Percentiles rank a stretch among this genome's conserved stretches.
phyloP scores from a whole-genome alignment of 2,797 vertebrate species.

The Okamejei kenojei region DNA sequence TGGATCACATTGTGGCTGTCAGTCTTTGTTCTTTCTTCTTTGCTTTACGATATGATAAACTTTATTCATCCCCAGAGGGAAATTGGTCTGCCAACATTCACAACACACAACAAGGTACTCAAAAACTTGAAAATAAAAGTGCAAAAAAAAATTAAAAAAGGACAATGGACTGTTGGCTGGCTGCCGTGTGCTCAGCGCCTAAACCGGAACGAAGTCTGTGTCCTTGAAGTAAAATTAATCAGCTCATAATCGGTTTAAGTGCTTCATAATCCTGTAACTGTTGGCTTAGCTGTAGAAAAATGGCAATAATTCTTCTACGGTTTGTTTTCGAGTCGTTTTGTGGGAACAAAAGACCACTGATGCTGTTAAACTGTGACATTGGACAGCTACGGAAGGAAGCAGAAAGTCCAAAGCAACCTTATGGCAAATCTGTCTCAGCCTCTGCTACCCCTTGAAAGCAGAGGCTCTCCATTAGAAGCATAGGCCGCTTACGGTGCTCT shows the following conservation, averaged over 20 bases:
- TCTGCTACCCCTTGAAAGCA: background rate
- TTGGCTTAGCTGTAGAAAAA: background rate
- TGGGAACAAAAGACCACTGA: background rate
- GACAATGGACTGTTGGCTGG: too few species aligned
- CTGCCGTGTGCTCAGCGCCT: too few species aligned
- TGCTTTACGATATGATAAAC: too few species aligned
- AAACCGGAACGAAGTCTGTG: background rate
- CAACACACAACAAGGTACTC: too few species aligned
- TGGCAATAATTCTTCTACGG: background rate
- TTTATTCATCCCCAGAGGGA: too few species aligned
- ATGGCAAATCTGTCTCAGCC: background rate
- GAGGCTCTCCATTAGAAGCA: background rate
- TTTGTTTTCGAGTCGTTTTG: background rate
- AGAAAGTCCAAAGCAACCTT: too few species aligned
- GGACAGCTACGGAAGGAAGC: background rate
- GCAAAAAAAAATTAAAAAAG: too few species aligned
- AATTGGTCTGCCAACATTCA: too few species aligned
- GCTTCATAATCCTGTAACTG: constrained; percentile 14
- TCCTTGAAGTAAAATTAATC: constrained; percentile 32
- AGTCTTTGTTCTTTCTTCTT: background rate
- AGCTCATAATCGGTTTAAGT: constrained; percentile 31
- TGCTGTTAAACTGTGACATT: background rate
- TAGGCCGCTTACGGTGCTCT: background rate
- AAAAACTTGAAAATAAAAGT: too few species aligned
- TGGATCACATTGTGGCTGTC: background rate